Evolutionary conservation across 2,797 vertebrate species (phyloP).

Genomic region (Presbytis comata): DNA sequence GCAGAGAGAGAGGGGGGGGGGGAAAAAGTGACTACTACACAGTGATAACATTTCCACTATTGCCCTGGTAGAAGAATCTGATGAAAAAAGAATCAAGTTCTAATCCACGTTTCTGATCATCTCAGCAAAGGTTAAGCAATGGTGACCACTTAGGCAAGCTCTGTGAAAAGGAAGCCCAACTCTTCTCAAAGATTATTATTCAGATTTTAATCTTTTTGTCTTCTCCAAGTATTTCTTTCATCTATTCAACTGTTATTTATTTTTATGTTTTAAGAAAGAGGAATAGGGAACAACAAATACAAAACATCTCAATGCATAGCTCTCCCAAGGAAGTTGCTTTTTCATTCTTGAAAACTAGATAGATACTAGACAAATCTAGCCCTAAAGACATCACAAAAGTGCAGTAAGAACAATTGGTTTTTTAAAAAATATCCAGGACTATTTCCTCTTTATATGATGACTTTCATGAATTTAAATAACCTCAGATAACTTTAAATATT

Average conservation of each 20-base stretch:
- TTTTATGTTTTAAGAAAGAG: slow-evolving; percentile 3
- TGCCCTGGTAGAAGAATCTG: background rate
- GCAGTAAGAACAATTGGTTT: background rate
- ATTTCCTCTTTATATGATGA: background rate
- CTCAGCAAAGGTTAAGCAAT: background rate
- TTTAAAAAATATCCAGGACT: background rate
- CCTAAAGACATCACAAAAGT: background rate
- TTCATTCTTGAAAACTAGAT: background rate
- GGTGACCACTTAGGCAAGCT: background rate
- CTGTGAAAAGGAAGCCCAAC: background rate
- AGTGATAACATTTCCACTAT: background rate
- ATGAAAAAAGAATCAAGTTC: background rate
- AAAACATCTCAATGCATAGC: background rate
- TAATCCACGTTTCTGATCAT: background rate
- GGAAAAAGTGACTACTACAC: too few relatives aligned
- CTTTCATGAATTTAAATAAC: slow-evolving; percentile 13
- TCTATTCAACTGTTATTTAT: background rate
- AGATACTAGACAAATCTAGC: background rate
- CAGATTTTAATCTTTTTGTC: background rate
- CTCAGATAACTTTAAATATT: background rate
- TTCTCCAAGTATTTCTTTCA: background rate
- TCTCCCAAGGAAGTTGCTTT: background rate
- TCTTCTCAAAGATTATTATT: background rate
- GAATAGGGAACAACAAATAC: background rate
- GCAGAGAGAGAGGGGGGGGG: too few relatives aligned